Conservation (phyloP, 2,888 invertebrate species). For the Quadroppia sp. region DNA sequence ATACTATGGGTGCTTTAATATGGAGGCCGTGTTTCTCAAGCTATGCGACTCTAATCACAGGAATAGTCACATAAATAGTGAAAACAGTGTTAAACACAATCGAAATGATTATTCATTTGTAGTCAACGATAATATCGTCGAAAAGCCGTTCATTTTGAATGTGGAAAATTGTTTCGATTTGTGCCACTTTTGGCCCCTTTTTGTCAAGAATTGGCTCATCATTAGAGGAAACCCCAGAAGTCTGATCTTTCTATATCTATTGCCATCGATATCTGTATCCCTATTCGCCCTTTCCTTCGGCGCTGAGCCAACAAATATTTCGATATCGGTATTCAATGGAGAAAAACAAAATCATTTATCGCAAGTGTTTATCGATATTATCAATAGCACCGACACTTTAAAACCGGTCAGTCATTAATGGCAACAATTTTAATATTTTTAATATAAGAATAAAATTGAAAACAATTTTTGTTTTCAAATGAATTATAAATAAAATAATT, state of each 20-base stretch:
- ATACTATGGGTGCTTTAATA: conserved; percentile 53
- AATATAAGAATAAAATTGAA: too few species aligned
- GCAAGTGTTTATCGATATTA: not conserved
- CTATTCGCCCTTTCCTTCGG: not conserved
- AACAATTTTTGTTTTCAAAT: not conserved
- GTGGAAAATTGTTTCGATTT: not conserved
- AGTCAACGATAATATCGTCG: not conserved
- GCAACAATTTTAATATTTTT: too few species aligned
- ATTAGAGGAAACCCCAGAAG: not conserved
- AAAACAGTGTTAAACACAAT: too few species aligned
- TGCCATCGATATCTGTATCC: not conserved
- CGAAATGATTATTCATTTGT: conserved; percentile 40
- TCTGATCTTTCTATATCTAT: not conserved
- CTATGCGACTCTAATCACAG: conserved; percentile 55
- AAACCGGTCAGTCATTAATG: too few species aligned
- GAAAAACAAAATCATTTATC: not conserved
- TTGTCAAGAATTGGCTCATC: conserved; percentile 4
- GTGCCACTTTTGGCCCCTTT: not conserved
- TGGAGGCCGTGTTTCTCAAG: conserved; percentile 90
- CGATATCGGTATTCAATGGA: not conserved
- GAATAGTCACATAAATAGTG: too few species aligned
- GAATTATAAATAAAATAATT: not conserved
- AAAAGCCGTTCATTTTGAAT: not conserved
- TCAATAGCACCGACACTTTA: not conserved
- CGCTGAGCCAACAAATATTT: conserved; percentile 1